Evolutionary conservation across 2,113 vertebrate species (phyloP).

Genomic region (Pangasianodon hypophthalmus): DNA sequence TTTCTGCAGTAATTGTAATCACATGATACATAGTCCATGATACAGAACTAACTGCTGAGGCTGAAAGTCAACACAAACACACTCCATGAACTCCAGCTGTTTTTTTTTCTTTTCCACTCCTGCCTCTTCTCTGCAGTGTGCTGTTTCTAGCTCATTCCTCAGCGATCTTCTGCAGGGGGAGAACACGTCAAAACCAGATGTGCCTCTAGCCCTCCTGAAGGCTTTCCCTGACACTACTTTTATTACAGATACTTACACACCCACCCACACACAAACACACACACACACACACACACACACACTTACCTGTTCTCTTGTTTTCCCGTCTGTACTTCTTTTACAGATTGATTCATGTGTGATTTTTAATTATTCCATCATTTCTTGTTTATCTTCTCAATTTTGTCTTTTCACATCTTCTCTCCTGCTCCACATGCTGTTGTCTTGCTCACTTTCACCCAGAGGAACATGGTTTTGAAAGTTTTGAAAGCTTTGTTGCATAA

Average conservation of each 20-base stretch:
- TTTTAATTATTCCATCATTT: slow-evolving; percentile 1
- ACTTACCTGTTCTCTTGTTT: slow-evolving; percentile 19
- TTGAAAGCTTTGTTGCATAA: slow-evolving; percentile 8
- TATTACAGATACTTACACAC: slow-evolving; percentile 50
- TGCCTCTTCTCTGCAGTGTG: slow-evolving; percentile 35
- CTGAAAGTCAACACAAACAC: slow-evolving; percentile 37
- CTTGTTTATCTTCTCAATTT: background rate
- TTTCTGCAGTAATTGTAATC: background rate
- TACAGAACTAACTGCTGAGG: slow-evolving; percentile 24
- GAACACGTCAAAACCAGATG: slow-evolving; percentile 59
- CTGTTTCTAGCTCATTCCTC: slow-evolving; percentile 40
- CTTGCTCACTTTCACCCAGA: background rate
- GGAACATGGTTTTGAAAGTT: slow-evolving; percentile 26
- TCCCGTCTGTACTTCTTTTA: background rate
- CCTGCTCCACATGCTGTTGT: slow-evolving; percentile 1
- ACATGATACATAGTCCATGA: slow-evolving; percentile 17
- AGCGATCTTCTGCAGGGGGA: slow-evolving; percentile 44
- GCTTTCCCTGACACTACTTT: slow-evolving; percentile 50
- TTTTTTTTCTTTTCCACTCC: slow-evolving; percentile 40
- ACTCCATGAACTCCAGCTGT: slow-evolving; percentile 46
- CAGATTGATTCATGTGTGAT: background rate
- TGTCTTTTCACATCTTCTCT: slow-evolving; percentile 4
- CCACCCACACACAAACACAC: slow-evolving; percentile 30
- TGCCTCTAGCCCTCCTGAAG: slow-evolving; percentile 48
- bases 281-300: slow-evolving; percentile 15